Percentiles rank a stretch among this genome's conserved stretches.
These are phyloP conservation scores for Nesogale talazaci DNA, from an alignment of 2,113 vertebrate species.

Conservation along the genomic window DNA sequence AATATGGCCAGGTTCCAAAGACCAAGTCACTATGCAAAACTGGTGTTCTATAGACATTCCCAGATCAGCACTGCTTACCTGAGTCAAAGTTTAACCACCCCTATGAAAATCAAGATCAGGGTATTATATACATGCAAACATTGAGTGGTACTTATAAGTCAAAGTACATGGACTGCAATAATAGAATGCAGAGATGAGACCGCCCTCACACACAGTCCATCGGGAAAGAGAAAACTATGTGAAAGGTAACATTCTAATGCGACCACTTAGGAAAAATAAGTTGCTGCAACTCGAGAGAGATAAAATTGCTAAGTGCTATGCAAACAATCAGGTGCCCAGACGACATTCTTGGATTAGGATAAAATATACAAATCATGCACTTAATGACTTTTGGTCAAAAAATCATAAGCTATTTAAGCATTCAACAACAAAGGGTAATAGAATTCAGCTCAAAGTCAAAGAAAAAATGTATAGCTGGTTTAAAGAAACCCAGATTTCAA, in stretches of 20 bases:
- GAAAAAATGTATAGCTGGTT: background rate
- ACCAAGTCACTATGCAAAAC: no score
- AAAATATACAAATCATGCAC: conserved; percentile 48
- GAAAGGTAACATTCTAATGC: background rate
- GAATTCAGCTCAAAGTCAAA: background rate
- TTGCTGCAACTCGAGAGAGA: background rate
- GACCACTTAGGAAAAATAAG: background rate
- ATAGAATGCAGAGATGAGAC: background rate
- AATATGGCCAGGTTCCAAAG: no score
- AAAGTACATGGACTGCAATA: background rate
- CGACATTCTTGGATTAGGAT: background rate
- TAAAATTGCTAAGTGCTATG: background rate
- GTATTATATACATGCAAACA: background rate
- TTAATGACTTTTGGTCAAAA: background rate
- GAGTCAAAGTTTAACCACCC: background rate
- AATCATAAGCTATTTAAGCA: background rate
- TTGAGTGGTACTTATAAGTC: conserved; percentile 13
- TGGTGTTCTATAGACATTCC: background rate
- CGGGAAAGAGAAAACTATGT: background rate
- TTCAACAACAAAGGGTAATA: conserved; percentile 19
- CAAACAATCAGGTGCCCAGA: background rate
- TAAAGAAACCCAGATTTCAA: background rate
- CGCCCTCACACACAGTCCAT: background rate
- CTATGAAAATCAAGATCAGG: background rate
- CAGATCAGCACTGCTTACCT: conserved; percentile 41